Base-by-base conservation (phyloP, 2,888 invertebrate species). In the Aradus depressus region DNA sequence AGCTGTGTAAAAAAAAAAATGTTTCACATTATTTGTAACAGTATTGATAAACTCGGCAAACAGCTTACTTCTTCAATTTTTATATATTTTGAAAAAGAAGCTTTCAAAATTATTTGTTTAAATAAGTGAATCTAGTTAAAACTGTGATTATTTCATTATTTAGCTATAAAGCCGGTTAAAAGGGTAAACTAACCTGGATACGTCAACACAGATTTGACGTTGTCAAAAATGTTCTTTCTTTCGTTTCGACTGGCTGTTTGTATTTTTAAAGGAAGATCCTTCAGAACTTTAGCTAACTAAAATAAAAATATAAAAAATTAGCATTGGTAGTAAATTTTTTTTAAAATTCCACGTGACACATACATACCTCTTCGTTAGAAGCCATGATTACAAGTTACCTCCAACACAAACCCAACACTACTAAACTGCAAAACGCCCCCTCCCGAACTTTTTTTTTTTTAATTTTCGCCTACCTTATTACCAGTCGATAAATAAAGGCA, bases 171-270 rank as follows among this genome's bases (percentile, higher is more conserved):
- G 50, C 34, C 35, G 43, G 47, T 16, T 25, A 21, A 59, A 58
- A 3, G 16, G 35, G 51, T 49, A 48, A 60, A 63, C 68, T 69
- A 72, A 88, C 88, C 85, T 70, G 82, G 76, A 66, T 81, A 78
- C 64, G 77, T 72, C 66, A 87, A 72, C 66, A 84, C 78, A 67
- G 75, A 71, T 63, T 75, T 75, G 66, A 84, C 79, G 72, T 79
- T 77, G 62, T 77, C 68, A 57, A 83, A 71, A 63, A 81, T 74
- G 66, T 75, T 72, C 65, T 76, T 76, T 64, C 84, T 74, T 64
- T 79, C 80, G 64, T 76, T 80, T 65, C 78, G 71, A 69, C 81
- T 83, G 59, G 82, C 75, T 63, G 80, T 79, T 67, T 84, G 83
- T 63, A 84, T 75, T 69, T 75, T 77, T 66, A 76, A 75, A 52